Base-by-base conservation (phyloP, 2,797 vertebrate species). In the Rhinatrema bivittatum region DNA sequence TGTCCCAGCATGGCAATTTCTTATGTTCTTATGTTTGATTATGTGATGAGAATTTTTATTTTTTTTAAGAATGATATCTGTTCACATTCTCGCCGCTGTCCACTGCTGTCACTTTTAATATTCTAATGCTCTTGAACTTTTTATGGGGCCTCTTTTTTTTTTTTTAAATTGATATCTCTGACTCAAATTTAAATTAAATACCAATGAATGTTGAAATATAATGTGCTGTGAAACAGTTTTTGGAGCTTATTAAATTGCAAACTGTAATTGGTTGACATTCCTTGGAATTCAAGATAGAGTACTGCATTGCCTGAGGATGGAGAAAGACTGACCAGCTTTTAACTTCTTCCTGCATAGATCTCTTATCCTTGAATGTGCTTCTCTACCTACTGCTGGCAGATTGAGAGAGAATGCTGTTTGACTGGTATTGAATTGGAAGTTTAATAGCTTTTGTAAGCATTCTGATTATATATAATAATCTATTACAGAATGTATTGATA, bases 131-230 rank as follows among this genome's bases (percentile, higher is more conserved):
- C 56, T 53, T 62, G 32, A 62, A 19, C n/a, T n/a, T n/a, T n/a
- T n/a, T 9, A 10, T 16, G 8, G 42, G 21, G 4, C 16, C 29
- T 16, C 27, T 50, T 48, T 39, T 29, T 38, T 50, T 54, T 54
- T 52, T 64, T 56, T 35, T 56, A 45, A 54, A 39, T 35, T 39
- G 55, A 57, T 57, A 49, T 62, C 47, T 33, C 25, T 63, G 57
- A 62, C 21, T 66, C 62, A 53, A 36, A 42, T 54, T 59, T 42
- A 64, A 64, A 55, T 64, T 39, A 61, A 64, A 55, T 61, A 54
- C 50, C 54, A 61, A 62, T 64, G 66, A 37, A n/a, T n/a, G n/a
- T 66, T 50, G 35, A 55, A 56, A 59, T 55, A 41, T 46, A 27
- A 30, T 50, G 25, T 15, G 14, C 35, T 52, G 52, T 12, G 42